phyloP scores from a whole-genome alignment of 2,113 vertebrate genomes.

The Prietella phreatophila region DNA sequence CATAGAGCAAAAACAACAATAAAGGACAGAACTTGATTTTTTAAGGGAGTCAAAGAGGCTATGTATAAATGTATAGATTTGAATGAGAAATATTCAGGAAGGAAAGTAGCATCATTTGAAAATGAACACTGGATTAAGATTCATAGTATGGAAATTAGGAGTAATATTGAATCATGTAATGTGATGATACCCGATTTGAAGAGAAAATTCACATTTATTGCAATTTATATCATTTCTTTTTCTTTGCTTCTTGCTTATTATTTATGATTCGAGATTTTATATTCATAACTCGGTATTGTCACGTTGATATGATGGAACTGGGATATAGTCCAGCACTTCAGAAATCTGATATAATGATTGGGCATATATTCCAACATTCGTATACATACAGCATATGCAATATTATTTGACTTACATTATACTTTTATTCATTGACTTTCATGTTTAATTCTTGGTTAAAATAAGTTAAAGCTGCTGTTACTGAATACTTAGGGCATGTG shows the following conservation, averaged over 20 bases:
- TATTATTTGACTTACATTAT: background rate
- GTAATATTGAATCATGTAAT: background rate
- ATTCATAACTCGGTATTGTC: background rate
- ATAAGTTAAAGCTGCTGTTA: background rate
- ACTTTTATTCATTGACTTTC: background rate
- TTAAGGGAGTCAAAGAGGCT: constrained; percentile 7
- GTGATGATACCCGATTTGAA: background rate
- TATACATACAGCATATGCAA: background rate
- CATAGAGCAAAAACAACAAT: constrained; percentile 42
- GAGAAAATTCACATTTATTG: background rate
- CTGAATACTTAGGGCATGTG: background rate
- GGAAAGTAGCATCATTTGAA: background rate
- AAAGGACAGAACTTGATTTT: constrained; percentile 19
- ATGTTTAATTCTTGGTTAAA: background rate
- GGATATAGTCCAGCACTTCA: background rate
- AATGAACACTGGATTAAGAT: background rate
- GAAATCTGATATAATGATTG: background rate
- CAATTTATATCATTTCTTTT: background rate
- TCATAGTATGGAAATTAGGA: background rate
- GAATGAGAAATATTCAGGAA: background rate
- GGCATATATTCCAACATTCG: background rate
- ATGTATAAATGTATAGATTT: background rate
- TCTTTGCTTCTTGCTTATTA: background rate
- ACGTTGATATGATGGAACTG: background rate
- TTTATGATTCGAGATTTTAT: background rate